Conservation (phyloP, 2,797 vertebrate species). For the Loris lydekkerianus region DNA sequence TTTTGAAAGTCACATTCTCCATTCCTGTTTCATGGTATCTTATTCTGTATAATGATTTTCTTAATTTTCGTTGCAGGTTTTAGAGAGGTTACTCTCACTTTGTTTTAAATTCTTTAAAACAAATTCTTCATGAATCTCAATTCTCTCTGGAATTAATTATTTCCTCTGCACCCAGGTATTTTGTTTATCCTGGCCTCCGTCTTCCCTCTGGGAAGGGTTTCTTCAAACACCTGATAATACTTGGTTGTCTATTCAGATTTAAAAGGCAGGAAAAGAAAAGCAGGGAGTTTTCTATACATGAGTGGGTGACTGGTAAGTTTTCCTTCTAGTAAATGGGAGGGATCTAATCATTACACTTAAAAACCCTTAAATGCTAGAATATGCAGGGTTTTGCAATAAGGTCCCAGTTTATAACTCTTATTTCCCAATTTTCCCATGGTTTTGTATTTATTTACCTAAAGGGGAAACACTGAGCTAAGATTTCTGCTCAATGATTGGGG, state of each 20-base stretch:
- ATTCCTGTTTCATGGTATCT: slow-evolving; percentile 35
- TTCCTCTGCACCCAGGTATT: not conserved
- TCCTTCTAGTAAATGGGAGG: not conserved
- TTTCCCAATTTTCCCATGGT: not conserved
- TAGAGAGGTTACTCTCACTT: not conserved
- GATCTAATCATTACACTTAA: not conserved
- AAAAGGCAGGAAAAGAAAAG: not conserved
- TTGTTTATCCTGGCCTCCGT: slow-evolving; percentile 29
- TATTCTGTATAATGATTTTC: slow-evolving; percentile 15
- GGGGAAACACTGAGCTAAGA: not conserved
- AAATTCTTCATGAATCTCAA: slow-evolving; percentile 18
- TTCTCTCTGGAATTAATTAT: not conserved
- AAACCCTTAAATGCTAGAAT: slow-evolving; percentile 25
- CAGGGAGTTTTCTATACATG: not conserved
- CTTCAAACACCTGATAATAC: slow-evolving; percentile 9
- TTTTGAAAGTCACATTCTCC: slow-evolving; percentile 49
- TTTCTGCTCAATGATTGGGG: not conserved
- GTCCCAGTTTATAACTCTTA: not conserved
- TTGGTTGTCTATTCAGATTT: not conserved
- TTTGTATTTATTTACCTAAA: slow-evolving; percentile 39
- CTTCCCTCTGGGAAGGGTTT: not conserved
- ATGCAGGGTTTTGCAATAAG: not conserved
- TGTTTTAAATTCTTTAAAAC: not conserved
- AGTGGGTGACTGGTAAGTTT: not conserved
- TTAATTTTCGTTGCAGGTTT: slow-evolving; percentile 12